Conservation (phyloP, 2,888 invertebrate species). For the Hydroisotoma schaefferi region DNA sequence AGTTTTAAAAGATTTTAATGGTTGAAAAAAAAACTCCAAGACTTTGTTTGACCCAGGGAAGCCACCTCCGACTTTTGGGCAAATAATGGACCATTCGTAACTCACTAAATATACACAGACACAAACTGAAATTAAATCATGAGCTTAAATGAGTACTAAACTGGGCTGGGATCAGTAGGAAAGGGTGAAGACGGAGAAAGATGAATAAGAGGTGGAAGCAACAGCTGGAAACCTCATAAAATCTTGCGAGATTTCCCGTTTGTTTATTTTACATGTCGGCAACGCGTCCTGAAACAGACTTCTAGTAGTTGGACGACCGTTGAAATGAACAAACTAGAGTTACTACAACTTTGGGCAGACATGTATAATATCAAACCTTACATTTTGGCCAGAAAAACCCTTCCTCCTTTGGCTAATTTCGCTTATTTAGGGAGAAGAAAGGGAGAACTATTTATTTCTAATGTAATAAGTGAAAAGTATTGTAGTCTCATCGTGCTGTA, state of each 20-base stretch:
- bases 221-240: slow-evolving; percentile 14
- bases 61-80: slow-evolving; percentile 4
- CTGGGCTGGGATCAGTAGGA: background rate
- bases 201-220: slow-evolving; percentile 8
- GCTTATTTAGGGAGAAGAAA: too few species aligned
- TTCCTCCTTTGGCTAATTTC: too few species aligned
- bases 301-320: background rate
- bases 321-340: too few species aligned
- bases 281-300: background rate
- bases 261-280: slow-evolving; percentile 17
- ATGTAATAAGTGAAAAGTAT: too few species aligned
- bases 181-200: too few species aligned
- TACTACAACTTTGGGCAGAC: too few species aligned
- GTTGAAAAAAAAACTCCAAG: too few species aligned
- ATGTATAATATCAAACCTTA: too few species aligned
- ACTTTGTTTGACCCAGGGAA: slow-evolving; percentile 5
- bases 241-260: slow-evolving; percentile 1
- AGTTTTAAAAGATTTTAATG: too few species aligned
- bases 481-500: too few species aligned
- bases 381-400: background rate
- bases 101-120: background rate
- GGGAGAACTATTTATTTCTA: too few species aligned
- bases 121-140: background rate
- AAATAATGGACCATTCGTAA: slow-evolving; percentile 1
- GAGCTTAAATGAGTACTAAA: background rate